Base-by-base conservation (phyloP, 2,888 invertebrate genomes). In the Platerodrilus igneus region DNA sequence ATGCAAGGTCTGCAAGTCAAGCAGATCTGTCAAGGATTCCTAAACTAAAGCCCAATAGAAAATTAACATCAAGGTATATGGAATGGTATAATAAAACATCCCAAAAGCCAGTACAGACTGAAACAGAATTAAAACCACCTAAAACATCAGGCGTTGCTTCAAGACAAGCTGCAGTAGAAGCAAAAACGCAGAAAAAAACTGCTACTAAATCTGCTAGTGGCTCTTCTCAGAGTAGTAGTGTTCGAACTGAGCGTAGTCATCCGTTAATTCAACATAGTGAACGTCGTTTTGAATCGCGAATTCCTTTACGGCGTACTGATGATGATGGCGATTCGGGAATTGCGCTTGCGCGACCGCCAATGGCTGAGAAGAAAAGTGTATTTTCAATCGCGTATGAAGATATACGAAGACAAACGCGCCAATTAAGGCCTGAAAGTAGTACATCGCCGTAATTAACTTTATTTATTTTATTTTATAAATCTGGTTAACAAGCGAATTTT, bases 321-420 rank as follows among this genome's bases (percentile, higher is more conserved):
- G 84, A 85, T 56, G 83, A 86, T 57, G 72, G 73, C 19, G 87
- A 88, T 61, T 84, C 87, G 1, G 86, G 85, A 0, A 86, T 86
- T 49, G 83, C 83, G 4, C 79, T 87, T 72, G 80, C 82, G 32
- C 71, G 81, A 45, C 75, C 83, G 55, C 78, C 81, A 10, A 83
- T 83, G 44, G 80, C 83, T 3, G 90, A 91, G 58, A 93, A 92
- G 70, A 91, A 92, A 62, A 92, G 91, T 62, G 83, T 93, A 16
- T 93, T 93, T 60, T 90, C 90, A 4, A 93, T 93, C 51, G 91
- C 91, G 1, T 93, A 92, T 61, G 88, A 87, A 58, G 91, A 91
- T 58, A 87, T 92, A 56, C 85, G 87, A 53, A 89, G 89, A 56
- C 85, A 88, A 53, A 90, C 89, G 1, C 84, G 84, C 58, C 86